phyloP scores from a whole-genome alignment of 2,113 vertebrate genomes.

The Lathamus discolor region DNA sequence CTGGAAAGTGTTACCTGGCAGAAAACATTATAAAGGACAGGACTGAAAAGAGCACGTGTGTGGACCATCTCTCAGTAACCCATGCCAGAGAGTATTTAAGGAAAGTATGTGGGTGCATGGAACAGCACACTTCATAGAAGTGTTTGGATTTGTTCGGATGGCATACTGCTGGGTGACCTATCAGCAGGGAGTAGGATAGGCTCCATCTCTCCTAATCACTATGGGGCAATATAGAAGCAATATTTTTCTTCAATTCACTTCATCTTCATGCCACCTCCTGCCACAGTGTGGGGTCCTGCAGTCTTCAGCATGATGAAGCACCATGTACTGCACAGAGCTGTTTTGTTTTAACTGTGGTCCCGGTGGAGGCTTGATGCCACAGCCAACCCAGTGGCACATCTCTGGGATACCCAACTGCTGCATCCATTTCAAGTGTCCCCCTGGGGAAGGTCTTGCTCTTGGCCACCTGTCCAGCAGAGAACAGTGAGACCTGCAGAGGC shows the following conservation, averaged over 20 bases:
- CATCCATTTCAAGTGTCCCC: background rate
- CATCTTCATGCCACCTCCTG: background rate
- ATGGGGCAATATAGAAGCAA: background rate
- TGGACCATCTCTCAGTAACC: background rate
- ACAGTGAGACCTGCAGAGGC: background rate
- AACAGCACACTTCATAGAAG: background rate
- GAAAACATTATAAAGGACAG: background rate
- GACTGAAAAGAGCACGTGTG: accelerated
- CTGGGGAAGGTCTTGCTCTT: background rate
- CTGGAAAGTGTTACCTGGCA: background rate
- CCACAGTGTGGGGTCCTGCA: accelerated
- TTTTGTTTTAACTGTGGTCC: background rate
- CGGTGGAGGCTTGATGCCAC: accelerated
- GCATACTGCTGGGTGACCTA: background rate
- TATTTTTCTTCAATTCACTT: background rate
- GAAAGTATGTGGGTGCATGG: background rate
- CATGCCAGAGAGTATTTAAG: background rate
- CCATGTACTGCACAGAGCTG: background rate
- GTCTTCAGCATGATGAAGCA: background rate
- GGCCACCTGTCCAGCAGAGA: background rate
- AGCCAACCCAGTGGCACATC: accelerated
- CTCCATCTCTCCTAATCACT: background rate
- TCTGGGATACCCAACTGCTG: background rate
- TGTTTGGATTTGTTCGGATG: background rate
- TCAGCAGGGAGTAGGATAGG: background rate